These are phyloP conservation scores for Drosophila borborema DNA, from an alignment of 2,888 invertebrate species.

Conservation along the genomic window DNA sequence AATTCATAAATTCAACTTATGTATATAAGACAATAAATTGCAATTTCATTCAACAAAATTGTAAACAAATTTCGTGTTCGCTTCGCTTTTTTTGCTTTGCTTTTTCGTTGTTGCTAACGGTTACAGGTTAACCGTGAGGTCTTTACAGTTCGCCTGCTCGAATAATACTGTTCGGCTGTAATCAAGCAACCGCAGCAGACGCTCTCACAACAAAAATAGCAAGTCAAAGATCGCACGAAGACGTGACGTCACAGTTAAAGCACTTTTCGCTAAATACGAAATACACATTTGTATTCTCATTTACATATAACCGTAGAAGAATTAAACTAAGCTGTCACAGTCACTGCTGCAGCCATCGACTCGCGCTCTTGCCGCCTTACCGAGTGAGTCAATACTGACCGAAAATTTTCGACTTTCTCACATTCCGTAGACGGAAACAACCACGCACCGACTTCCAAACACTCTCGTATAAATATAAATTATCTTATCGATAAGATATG, in stretches of 20 bases:
- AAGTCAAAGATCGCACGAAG: constrained; percentile 44
- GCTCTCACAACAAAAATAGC: constrained; percentile 32
- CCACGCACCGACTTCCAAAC: not conserved
- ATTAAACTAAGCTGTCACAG: constrained; percentile 1
- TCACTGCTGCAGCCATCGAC: constrained; percentile 5
- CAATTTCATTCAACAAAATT: constrained; percentile 37
- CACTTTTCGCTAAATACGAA: constrained; percentile 35
- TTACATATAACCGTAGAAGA: constrained; percentile 3
- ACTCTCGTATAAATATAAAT: constrained; percentile 23
- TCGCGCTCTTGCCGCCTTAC: constrained; percentile 24
- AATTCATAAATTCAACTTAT: constrained; percentile 4
- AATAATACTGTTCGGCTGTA: constrained; percentile 52
- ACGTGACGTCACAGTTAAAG: constrained; percentile 60
- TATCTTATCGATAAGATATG: constrained; percentile 8
- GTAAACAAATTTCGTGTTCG: constrained; percentile 37
- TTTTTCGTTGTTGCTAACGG: constrained; percentile 48
- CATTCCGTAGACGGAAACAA: not conserved
- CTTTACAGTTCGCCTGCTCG: constrained; percentile 45
- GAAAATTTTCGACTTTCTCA: constrained; percentile 11
- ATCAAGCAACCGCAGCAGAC: constrained; percentile 14
- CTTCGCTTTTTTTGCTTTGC: not conserved
- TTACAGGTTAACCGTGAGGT: constrained; percentile 43
- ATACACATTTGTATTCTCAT: constrained; percentile 46
- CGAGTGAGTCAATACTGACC: constrained; percentile 54
- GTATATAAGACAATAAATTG: constrained; percentile 20